A percentile compares a stretch with the other conserved stretches of the same genome.
Conservation (phyloP, 2,113 vertebrate genomes). For the Oreochromis niloticus region DNA sequence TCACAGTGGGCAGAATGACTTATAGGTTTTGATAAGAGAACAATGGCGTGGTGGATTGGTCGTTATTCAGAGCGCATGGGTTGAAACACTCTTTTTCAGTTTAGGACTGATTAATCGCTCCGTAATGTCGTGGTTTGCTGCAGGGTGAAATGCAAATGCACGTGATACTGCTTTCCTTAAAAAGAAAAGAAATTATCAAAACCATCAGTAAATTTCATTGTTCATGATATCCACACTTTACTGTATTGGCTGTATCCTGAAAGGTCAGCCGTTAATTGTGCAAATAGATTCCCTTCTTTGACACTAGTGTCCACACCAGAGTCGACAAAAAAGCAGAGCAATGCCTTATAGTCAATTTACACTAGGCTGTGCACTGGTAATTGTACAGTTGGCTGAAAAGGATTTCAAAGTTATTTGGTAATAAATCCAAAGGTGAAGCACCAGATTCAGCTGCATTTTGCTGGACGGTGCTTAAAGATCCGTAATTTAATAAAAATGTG, state of each 20-base stretch:
- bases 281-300: not conserved
- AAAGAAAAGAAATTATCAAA: not conserved
- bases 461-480: not conserved
- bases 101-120: conserved; percentile 36
- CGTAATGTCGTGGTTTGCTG: not conserved
- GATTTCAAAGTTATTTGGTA: not conserved
- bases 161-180: not conserved
- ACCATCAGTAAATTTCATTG: not conserved
- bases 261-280: not conserved
- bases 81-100: conserved; percentile 33
- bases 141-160: not conserved
- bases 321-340: not conserved
- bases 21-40: conserved; percentile 66
- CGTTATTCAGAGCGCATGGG: conserved; percentile 41
- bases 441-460: not conserved
- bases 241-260: not conserved
- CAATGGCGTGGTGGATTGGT: conserved; percentile 50
- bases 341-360: not conserved
- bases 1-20: conserved; percentile 56
- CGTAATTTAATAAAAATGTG: not conserved
- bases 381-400: not conserved
- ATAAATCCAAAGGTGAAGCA: not conserved
- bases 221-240: not conserved
- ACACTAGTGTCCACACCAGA: not conserved
- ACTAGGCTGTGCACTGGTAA: not conserved